Evolutionary conservation across 2,113 vertebrate genomes (phyloP), one percentile per base, ranked within the genome.

Genomic region (Plotosus lineatus): DNA sequence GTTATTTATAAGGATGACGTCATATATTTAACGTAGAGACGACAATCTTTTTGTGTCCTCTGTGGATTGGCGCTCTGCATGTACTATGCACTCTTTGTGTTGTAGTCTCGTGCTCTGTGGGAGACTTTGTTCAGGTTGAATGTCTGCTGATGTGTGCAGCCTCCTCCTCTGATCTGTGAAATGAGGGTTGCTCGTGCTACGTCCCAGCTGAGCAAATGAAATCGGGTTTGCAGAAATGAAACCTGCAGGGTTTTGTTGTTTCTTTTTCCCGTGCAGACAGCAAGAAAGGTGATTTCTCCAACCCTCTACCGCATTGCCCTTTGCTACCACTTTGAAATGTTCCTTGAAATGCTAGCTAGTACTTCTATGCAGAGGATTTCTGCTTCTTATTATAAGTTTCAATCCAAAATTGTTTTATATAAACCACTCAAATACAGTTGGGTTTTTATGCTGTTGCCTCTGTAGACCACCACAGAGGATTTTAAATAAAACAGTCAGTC

Each of bases 101-200:
- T 23, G 36, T 23, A 4, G 36, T 40, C 56, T 40, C 15, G 46
- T 7, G 74, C 40, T 66, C 68, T 21, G 78, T 65, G 68, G 44
- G 33, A 74, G 55, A 44, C 68, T 73, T 56, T 58, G 61, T 72
- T 58, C 65, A 55, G 53, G 55, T 58, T 44, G 48, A 78, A 28
- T 83, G 71, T 65, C 19, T 85, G 81, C 69, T 68, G 81, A 73
- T 36, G 42, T 77, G 48, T 78, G 51, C 79, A 48, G 40, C 55
- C 55, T 74, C 66, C 46, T 76, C 75, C 81, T 85, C 77, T 83
- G 72, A 83, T 83, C 75, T 85, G 77, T 83, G 72, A 86, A 83
- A 86, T 83, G 83, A 81, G 74, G 66, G 46, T 68, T 73, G 46
- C 42, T 74, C 66, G 38, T 79, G 69, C n/a, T 23, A 23, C 51